A percentile compares a stretch with the other conserved stretches of the same genome.
Conservation (phyloP, 92 coral and sea anemone species). For the Actinernus sp. region DNA sequence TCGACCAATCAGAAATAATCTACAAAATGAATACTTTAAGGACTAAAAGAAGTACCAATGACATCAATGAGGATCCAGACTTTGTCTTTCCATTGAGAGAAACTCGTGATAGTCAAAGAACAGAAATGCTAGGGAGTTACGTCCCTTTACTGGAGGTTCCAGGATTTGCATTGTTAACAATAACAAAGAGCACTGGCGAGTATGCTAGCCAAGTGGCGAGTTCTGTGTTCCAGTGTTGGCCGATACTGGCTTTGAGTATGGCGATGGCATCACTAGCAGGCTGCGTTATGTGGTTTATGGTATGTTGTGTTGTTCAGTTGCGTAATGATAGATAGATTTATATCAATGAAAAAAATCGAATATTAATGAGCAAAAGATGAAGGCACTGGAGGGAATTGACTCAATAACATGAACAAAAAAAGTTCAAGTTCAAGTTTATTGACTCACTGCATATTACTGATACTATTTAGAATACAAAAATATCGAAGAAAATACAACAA, state of each 20-base stretch:
- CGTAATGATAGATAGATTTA: background rate
- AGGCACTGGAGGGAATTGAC: background rate
- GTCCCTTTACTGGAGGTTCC: slow-evolving; percentile 76
- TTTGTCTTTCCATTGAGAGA: slow-evolving; percentile 43
- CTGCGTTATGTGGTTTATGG: slow-evolving; percentile 66
- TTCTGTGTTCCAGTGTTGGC: slow-evolving; percentile 73
- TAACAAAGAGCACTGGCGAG: slow-evolving; percentile 41
- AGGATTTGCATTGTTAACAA: slow-evolving; percentile 77
- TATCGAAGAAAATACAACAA: too few species aligned
- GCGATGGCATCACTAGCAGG: slow-evolving; percentile 66
- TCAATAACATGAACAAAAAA: too few species aligned
- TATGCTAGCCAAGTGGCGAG: slow-evolving; percentile 58
- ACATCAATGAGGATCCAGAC: slow-evolving; percentile 17
- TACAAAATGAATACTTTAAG: slow-evolving; percentile 3
- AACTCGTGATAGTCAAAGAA: background rate
- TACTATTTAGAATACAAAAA: too few species aligned
- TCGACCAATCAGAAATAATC: slow-evolving; percentile 4
- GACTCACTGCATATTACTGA: too few species aligned
- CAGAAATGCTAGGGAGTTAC: slow-evolving; percentile 15
- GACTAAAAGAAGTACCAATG: background rate
- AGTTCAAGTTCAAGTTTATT: too few species aligned
- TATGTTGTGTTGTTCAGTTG: slow-evolving; percentile 33
- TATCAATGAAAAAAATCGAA: background rate
- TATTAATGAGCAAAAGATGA: too few species aligned
- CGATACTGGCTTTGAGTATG: slow-evolving; percentile 59